These are phyloP conservation scores for Pseudomyrmex cubaensis DNA, from an alignment of 1,140 invertebrate genomes.

Conservation along the genomic window DNA sequence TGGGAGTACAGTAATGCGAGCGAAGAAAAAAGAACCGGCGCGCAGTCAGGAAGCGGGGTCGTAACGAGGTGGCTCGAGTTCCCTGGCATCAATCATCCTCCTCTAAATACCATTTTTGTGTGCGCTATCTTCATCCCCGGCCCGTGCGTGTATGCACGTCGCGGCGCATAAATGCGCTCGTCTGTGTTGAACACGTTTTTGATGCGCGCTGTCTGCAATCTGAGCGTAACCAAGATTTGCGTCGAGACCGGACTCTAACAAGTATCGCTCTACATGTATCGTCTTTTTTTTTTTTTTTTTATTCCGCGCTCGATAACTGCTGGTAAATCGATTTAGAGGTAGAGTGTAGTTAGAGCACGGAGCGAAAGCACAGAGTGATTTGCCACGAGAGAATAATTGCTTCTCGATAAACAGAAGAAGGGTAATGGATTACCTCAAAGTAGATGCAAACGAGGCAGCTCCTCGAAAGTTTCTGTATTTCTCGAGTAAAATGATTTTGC, in stretches of 20 bases:
- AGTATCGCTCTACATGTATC: constrained; percentile 3
- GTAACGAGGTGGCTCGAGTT: constrained; percentile 64
- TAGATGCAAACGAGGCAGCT: not conserved
- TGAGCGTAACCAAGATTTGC: not conserved
- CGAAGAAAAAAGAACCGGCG: constrained; percentile 32
- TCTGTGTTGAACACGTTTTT: constrained; percentile 32
- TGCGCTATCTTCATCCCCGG: constrained; percentile 63
- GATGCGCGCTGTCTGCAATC: constrained; percentile 19
- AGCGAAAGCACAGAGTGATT: not conserved
- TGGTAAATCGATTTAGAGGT: constrained; percentile 10
- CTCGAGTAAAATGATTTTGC: not conserved
- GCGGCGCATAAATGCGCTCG: not conserved
- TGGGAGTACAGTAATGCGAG: constrained; percentile 33
- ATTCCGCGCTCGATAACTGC: not conserved
- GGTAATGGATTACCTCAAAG: not conserved
- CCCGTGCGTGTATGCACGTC: not conserved
- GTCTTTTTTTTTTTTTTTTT: not conserved
- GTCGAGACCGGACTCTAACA: not conserved
- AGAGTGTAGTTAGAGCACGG: not conserved
- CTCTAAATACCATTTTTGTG: constrained; percentile 68
- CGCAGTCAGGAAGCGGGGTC: constrained; percentile 22
- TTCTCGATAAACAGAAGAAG: constrained; percentile 2
- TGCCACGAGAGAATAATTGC: not conserved
- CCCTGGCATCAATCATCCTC: constrained; percentile 64
- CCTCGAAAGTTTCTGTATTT: not conserved